Evolutionary conservation across 92 coral and sea anemone genomes (phyloP).

Genomic region (Bergia sp.): DNA sequence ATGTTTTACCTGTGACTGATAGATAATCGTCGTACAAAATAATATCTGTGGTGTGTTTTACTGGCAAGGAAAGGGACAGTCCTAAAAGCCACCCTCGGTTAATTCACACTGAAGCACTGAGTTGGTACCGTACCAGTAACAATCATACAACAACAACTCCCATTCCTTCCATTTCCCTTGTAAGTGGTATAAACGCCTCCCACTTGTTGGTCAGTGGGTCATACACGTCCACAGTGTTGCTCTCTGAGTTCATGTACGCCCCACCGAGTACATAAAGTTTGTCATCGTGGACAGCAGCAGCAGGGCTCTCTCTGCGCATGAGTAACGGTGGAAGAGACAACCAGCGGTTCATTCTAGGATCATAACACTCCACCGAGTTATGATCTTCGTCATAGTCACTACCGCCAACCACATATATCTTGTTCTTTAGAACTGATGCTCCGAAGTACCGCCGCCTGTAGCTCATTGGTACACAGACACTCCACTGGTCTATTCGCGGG

Average conservation of each 20-base stretch:
- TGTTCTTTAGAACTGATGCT: slow-evolving; percentile 88
- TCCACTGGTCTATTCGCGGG: slow-evolving; percentile 94
- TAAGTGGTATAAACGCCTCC: slow-evolving; percentile 82
- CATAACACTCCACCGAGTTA: slow-evolving; percentile 94
- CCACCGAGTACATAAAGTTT: slow-evolving; percentile 91
- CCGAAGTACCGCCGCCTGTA: slow-evolving; percentile 96
- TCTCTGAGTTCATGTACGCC: slow-evolving; percentile 90
- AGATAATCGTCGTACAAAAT: too few species aligned
- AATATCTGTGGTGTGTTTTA: background rate
- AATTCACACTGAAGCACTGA: background rate
- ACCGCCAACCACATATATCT: slow-evolving; percentile 92
- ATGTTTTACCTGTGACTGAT: too few species aligned
- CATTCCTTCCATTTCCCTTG: slow-evolving; percentile 95
- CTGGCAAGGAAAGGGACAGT: background rate
- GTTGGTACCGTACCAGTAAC: background rate
- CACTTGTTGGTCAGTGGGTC: slow-evolving; percentile 88
- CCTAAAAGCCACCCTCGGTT: too few species aligned
- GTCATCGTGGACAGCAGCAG: slow-evolving; percentile 80
- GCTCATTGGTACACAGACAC: slow-evolving; percentile 87
- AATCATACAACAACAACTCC: slow-evolving; percentile 82
- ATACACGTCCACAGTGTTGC: slow-evolving; percentile 83
- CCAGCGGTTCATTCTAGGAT: slow-evolving; percentile 98
- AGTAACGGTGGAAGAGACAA: slow-evolving; percentile 86
- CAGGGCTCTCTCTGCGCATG: slow-evolving; percentile 95
- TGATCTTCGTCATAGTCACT: slow-evolving; percentile 98